phyloP scores from a whole-genome alignment of 2,888 invertebrate genomes.

The Rhagonycha fulva region DNA sequence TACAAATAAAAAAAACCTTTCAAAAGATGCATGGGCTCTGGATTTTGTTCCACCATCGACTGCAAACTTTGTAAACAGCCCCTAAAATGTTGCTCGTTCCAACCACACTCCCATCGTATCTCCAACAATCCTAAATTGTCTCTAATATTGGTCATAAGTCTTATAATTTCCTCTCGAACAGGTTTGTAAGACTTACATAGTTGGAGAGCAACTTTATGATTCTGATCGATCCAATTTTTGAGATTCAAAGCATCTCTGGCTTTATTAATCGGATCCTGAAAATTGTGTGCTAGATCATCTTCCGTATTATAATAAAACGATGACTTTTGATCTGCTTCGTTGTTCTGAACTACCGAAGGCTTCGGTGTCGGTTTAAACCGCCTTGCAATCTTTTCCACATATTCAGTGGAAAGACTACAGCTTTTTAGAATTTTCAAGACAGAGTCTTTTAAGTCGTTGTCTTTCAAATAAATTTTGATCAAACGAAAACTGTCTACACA shows the following conservation, averaged over 20 bases:
- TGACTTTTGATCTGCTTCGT: neutral
- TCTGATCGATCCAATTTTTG: conserved; percentile 73
- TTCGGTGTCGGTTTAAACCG: conserved; percentile 38
- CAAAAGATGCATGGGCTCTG: conserved; percentile 69
- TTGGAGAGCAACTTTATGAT: conserved; percentile 68
- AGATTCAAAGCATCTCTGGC: conserved; percentile 49
- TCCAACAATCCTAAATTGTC: conserved; percentile 62
- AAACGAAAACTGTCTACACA: conserved; percentile 70
- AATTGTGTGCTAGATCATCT: conserved; percentile 49
- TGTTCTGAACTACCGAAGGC: neutral
- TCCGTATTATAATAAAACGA: neutral
- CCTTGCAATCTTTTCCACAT: conserved; percentile 74
- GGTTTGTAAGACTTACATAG: conserved; percentile 69
- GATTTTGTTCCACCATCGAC: conserved; percentile 75
- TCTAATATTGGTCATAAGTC: conserved; percentile 65
- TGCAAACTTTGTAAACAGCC: conserved; percentile 88
- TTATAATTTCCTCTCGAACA: conserved; percentile 74
- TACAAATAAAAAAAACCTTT: conserved; percentile 55
- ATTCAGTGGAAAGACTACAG: conserved; percentile 85
- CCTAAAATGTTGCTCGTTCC: conserved; percentile 87
- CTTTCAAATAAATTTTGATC: conserved; percentile 74
- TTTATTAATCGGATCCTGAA: conserved; percentile 57
- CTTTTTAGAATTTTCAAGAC: conserved; percentile 77
- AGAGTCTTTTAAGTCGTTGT: conserved; percentile 70
- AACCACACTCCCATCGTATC: conserved; percentile 80